Base-by-base conservation (phyloP, 2,888 invertebrate species). In the Lasioglossum vierecki region DNA sequence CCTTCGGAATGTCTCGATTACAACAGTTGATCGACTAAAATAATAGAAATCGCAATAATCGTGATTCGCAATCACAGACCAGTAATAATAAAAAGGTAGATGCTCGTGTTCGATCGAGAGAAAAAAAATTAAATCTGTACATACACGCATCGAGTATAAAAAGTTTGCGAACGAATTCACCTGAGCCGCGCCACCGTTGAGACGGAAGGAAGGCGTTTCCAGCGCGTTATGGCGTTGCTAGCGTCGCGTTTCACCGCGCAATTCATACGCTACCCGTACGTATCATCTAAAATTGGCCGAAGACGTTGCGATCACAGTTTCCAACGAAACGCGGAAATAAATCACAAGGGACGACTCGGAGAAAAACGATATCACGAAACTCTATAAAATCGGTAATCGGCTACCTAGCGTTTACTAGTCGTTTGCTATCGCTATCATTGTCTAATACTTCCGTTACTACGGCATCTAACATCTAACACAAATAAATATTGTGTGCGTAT, bases 401-500 rank as follows among this genome's bases (percentile, higher is more conserved):
- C 71, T 90, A 90, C 74, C 85, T 84, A 86, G 78, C 87, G 84
- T 83, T 77, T 77, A 82, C 91, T 91, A 90, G 80, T 73, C 44
- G 75, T 85, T 79, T 79, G 85, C 90, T 90, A 89, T 86, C 44
- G 46, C 91, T 91, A 91, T 82, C 79, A 68, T 89, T 88, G 75
- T 88, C 91, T 93, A 93, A 91, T 91, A 88, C 88, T 90, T 90
- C 85, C 82, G 82, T 86, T 86, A 91, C 91, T 91, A 90, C 76
- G 87, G 41, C 87, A 35, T 84, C 90, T 91, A 91, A 83, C 83
- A 89, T 85, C 90, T 91, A 91, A 91, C 90, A 91, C 89, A 91
- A 93, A 93, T 93, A 88, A 93, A 93, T 93, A 92, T 89, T 86
- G 83, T 82, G 90, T 87, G 88, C 89, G 89, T 78, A 87, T 88